Base-by-base conservation (phyloP, 2,797 vertebrate genomes). In the Allobates femoralis region DNA sequence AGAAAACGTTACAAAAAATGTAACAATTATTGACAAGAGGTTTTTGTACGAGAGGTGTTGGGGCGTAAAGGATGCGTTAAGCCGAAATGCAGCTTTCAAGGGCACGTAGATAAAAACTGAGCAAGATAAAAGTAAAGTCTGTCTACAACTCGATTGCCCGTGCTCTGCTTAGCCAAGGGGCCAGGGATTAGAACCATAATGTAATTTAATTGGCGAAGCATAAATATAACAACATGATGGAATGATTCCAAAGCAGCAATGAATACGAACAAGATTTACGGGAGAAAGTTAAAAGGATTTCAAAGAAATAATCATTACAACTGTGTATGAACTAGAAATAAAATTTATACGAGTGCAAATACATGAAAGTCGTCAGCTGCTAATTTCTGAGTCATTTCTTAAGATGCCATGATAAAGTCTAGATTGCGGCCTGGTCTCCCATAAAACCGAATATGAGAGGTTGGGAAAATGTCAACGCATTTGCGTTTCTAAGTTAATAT, bases 141-240 rank as follows among this genome's bases (percentile, higher is more conserved):
- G 15, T 5, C 41, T 37, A 3, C 6, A 12, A 46, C 23, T 50
- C 3, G 23, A 46, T 26, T 62, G 28, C 26, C 28, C 1, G 21
- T 26, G 3, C 18, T 71, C n/a, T 41, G 67, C 67, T 41, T 71
- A 56, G 87, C 23, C 46, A 81, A 81, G 87, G 69, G 84, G 66
- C 81, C 46, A 0, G 14, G 87, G 83, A 90, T 89, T 89, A 89
- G 85, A 83, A 87, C 69, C 87, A 89, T 86, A 92, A 91, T 90
- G 87, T 89, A 51, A 84, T 88, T 84, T 85, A 89, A 91, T 90
- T 84, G 85, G 77, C 81, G 89, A 90, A 90, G 81, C 89, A 86
- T 67, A 78, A 79, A 50, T 82, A 83, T 89, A 87, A 88, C 84
- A 86, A 80, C 87, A 88, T 89, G 86, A 88, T 84, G 85, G 89